Base-by-base conservation (phyloP, 1,140 invertebrate species). In the Pemphigus obesinymphae region DNA sequence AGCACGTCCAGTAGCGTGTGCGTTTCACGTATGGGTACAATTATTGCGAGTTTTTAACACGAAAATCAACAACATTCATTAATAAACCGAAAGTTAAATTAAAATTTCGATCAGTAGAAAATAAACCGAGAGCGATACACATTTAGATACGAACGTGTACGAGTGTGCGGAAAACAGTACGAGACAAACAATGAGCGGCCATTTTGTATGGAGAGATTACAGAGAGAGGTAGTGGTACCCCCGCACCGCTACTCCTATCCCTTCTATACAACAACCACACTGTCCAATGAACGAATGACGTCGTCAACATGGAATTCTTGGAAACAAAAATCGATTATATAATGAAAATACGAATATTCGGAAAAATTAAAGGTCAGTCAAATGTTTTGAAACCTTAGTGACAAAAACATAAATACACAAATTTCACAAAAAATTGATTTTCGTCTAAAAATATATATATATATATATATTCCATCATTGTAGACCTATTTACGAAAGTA, bases 111-210 rank as follows among this genome's bases (percentile, higher is more conserved):
- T 40, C 0, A 63, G 63, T 6, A 7, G 61, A 40, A 61, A 45
- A 40, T 23, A 43, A 43, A 78, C 23, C 2, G n/a, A 40, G 37
- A 43, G 3, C 13, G 34, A 80, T 61, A 58, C 3, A 80, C 26
- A 17, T 61, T 61, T 43, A 61, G 37, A 7, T 61, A 80, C 37
- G 37, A 80, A 80, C 76, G 55, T 80, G 50, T 80, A 80, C 37
- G 76, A 80, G 37, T 45, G 76, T 80, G 37, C 23, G 76, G 37
- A 80, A 80, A 80, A 80, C 55, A 26, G 76, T 63, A 58, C 55
- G 76, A 80, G 55, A 80, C 76, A 80, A 80, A 80, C 76, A 80
- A 80, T 80, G 26, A 80, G 76, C 76, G 76, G 76, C 76, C 76
- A 80, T 80, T 80, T 80, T 80, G 76, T 80, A 55, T 29, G 76